These are phyloP conservation scores for Telenomus remus DNA, from an alignment of 1,140 invertebrate genomes.

Conservation along the genomic window DNA sequence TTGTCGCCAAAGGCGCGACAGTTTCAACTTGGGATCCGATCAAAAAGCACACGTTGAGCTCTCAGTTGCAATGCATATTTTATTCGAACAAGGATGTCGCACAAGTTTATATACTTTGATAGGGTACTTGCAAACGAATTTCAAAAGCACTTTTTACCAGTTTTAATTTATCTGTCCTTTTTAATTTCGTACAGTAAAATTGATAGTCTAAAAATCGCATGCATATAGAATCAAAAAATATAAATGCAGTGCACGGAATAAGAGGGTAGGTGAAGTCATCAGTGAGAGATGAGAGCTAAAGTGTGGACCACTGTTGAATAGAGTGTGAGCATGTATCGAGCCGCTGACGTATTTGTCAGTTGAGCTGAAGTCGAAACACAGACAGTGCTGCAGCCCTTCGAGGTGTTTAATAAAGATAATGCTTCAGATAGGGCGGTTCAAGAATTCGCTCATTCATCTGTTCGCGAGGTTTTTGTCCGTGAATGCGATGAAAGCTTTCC, in stretches of 20 bases:
- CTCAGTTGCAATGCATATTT: no score
- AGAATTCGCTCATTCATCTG: slow-evolving; percentile 65
- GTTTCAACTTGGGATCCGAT: no score
- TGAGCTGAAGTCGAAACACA: slow-evolving; percentile 43
- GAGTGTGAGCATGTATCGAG: slow-evolving; percentile 35
- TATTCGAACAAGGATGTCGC: no score
- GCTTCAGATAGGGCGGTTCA: slow-evolving; percentile 70
- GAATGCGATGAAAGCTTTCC: slow-evolving; percentile 70
- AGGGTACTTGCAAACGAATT: no score
- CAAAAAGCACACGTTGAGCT: no score
- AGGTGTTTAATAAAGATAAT: slow-evolving; percentile 76
- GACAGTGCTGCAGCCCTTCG: slow-evolving; percentile 50
- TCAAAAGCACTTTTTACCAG: not conserved
- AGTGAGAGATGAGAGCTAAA: slow-evolving; percentile 30
- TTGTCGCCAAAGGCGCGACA: no score
- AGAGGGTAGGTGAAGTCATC: slow-evolving; percentile 65
- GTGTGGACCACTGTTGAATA: slow-evolving; percentile 36
- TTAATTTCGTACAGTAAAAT: no score
- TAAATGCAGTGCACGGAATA: slow-evolving; percentile 1
- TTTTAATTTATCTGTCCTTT: not conserved
- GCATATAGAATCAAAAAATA: no score
- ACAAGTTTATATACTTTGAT: no score
- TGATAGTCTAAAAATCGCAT: slow-evolving; percentile 12
- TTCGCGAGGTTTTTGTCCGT: slow-evolving; percentile 67
- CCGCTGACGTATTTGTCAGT: slow-evolving; percentile 47